A percentile compares a stretch with the other conserved stretches of the same genome.
Conservation (phyloP, 2,113 vertebrate genomes). For the Phasianus colchicus region DNA sequence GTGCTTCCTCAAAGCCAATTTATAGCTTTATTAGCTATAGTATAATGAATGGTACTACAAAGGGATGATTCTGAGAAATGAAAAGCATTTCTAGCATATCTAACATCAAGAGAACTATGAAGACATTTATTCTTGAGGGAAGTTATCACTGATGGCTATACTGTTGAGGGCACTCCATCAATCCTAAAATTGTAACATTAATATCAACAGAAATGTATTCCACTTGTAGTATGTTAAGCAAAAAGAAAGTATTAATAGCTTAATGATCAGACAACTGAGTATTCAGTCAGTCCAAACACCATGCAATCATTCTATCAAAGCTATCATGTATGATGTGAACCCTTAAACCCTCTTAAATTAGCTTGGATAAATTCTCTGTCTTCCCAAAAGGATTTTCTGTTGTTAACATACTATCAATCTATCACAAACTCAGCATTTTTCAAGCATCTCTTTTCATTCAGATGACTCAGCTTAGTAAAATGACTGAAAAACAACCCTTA, state of each 20-base stretch:
- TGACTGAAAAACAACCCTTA: background rate
- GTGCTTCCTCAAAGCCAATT: background rate
- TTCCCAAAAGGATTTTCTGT: conserved; percentile 54
- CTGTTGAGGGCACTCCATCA: conserved; percentile 14
- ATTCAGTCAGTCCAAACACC: conserved; percentile 27
- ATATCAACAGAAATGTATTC: conserved; percentile 40
- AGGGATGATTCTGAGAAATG: background rate
- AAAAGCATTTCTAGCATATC: background rate
- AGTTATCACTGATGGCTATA: conserved; percentile 32
- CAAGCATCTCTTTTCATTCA: conserved; percentile 3
- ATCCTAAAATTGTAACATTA: conserved; percentile 3
- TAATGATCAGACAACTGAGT: conserved; percentile 6
- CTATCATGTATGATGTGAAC: background rate
- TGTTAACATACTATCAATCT: conserved; percentile 59
- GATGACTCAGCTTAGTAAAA: conserved; percentile 30
- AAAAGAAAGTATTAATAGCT: conserved; percentile 53
- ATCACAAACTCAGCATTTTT: conserved; percentile 20
- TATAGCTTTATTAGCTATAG: background rate
- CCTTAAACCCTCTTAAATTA: conserved; percentile 25
- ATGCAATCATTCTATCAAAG: conserved; percentile 48
- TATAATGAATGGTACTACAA: background rate
- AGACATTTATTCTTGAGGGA: conserved; percentile 55
- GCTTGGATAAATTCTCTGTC: conserved; percentile 32
- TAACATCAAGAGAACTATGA: conserved; percentile 33
- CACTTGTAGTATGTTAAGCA: conserved; percentile 46